A percentile compares a stretch with the other conserved stretches of the same genome.
These are phyloP conservation scores for Dinothrombium tinctorium DNA, from an alignment of 1,140 invertebrate genomes.

Conservation along the genomic window DNA sequence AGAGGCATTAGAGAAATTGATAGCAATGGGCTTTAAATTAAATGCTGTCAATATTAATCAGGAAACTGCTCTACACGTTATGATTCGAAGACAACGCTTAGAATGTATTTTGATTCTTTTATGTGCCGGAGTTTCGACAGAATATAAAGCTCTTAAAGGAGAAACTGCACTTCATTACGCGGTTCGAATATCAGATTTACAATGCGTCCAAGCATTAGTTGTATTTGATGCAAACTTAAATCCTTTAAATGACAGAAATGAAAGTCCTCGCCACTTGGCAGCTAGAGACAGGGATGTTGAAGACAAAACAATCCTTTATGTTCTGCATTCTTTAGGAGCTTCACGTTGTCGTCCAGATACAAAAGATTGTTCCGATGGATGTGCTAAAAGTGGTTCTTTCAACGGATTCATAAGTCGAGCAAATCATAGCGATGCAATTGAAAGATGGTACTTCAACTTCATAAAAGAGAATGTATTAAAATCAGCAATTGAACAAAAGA, in stretches of 20 bases:
- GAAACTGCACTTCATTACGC: slow-evolving; percentile 51
- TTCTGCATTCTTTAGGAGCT: slow-evolving; percentile 9
- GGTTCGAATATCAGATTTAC: slow-evolving; percentile 14
- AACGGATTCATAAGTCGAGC: background rate
- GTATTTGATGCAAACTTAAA: slow-evolving; percentile 57
- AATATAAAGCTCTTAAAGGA: slow-evolving; percentile 18
- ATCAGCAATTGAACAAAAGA: background rate
- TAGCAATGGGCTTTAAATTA: slow-evolving; percentile 56
- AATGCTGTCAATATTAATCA: slow-evolving; percentile 57
- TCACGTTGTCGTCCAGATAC: slow-evolving; percentile 3
- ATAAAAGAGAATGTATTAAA: background rate
- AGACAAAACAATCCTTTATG: slow-evolving; percentile 2
- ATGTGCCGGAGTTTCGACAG: background rate
- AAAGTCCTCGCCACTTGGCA: slow-evolving; percentile 50
- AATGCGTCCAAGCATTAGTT: slow-evolving; percentile 36
- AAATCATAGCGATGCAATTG: background rate
- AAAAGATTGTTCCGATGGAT: slow-evolving; percentile 20
- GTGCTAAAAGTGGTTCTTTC: slow-evolving; percentile 20
- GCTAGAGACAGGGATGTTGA: slow-evolving; percentile 2
- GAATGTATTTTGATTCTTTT: slow-evolving; percentile 24
- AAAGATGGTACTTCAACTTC: background rate
- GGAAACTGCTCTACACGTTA: slow-evolving; percentile 60
- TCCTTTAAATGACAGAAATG: slow-evolving; percentile 35
- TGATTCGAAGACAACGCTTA: slow-evolving; percentile 23
- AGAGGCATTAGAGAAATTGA: slow-evolving; percentile 35